These are phyloP conservation scores for Accipiter cooperii DNA, from an alignment of 2,113 vertebrate genomes.

Conservation along the genomic window DNA sequence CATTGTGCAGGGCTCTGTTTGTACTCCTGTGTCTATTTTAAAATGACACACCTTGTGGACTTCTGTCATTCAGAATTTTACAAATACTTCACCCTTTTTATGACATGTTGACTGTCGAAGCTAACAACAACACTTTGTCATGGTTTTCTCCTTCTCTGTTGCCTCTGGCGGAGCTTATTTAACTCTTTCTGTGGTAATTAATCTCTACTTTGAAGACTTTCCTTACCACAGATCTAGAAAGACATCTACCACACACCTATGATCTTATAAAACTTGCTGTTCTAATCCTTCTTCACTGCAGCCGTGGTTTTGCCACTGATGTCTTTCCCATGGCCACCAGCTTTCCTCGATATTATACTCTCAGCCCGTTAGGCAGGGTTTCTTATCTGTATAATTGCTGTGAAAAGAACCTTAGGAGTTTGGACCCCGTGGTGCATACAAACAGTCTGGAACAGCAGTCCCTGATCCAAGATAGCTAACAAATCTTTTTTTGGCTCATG, in stretches of 20 bases:
- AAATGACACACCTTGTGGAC: slow-evolving; percentile 52
- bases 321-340: background rate
- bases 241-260: background rate
- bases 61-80: slow-evolving; percentile 53
- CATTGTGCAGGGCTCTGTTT: slow-evolving; percentile 2
- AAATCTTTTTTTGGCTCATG: background rate
- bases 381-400: background rate
- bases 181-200: background rate
- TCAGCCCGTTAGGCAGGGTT: background rate
- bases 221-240: background rate
- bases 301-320: background rate
- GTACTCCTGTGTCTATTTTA: slow-evolving; percentile 42
- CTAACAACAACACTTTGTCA: background rate
- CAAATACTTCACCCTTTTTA: slow-evolving; percentile 41
- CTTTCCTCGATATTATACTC: background rate
- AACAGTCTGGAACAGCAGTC: background rate
- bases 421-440: background rate
- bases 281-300: background rate
- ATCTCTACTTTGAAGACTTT: background rate
- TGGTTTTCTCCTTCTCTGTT: slow-evolving; percentile 4
- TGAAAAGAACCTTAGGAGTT: background rate
- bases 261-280: background rate
- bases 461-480: background rate
- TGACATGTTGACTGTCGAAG: background rate
- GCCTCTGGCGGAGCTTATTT: background rate